Percentiles rank a stretch among this genome's conserved stretches.
phyloP scores from a whole-genome alignment of 2,888 invertebrate genomes.

The Chymomyza amoena region DNA sequence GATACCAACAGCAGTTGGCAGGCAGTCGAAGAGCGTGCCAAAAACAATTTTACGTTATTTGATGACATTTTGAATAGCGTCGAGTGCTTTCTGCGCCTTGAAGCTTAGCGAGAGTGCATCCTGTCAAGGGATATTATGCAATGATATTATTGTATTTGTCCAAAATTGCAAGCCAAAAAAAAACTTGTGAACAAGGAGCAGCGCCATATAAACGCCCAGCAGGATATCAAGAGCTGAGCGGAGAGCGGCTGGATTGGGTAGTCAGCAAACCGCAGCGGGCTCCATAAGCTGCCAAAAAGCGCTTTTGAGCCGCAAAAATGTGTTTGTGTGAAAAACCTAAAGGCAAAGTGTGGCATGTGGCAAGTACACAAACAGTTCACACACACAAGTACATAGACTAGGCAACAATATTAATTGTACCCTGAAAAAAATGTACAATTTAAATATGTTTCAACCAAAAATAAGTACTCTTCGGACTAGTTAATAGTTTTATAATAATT shows the following conservation, averaged over 20 bases:
- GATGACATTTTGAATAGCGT: constrained; percentile 51
- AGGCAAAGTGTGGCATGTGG: constrained; percentile 7
- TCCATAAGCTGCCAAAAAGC: constrained; percentile 54
- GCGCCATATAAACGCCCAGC: too few species aligned
- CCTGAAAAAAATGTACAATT: not conserved
- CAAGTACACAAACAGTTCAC: not conserved
- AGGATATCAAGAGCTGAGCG: not conserved
- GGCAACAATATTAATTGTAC: not conserved
- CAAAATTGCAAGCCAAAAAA: not conserved
- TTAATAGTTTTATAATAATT: too few species aligned
- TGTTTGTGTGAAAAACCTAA: constrained; percentile 29
- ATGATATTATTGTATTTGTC: constrained; percentile 58
- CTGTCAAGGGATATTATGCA: constrained; percentile 63
- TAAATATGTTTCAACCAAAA: too few species aligned
- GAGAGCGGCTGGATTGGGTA: not conserved
- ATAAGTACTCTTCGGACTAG: too few species aligned
- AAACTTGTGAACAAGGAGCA: not conserved
- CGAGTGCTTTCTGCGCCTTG: constrained; percentile 36
- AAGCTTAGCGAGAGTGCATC: constrained; percentile 63
- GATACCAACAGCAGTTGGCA: constrained; percentile 31
- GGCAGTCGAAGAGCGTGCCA: constrained; percentile 35
- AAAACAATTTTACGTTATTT: constrained; percentile 58
- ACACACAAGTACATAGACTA: too few species aligned
- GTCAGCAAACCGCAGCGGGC: constrained; percentile 27
- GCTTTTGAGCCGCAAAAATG: constrained; percentile 39